Evolutionary conservation across 1,140 invertebrate genomes (phyloP).

Genomic region (Megalopta genalis): DNA sequence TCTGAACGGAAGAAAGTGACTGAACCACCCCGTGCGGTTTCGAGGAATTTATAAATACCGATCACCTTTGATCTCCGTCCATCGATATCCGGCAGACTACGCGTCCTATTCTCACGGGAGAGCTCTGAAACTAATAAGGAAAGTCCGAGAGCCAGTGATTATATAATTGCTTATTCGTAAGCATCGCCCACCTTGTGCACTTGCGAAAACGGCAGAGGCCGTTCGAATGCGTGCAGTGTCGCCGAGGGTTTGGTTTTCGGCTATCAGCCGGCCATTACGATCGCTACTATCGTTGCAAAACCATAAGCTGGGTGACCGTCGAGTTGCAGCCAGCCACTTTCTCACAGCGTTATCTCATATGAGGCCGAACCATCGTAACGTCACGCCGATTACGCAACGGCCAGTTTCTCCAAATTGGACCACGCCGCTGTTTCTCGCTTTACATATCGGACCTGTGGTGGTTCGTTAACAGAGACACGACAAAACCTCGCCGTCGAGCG

Average conservation of each 20-base stretch:
- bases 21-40: too few species aligned
- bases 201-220: background rate
- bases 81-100: background rate
- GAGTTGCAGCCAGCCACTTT: constrained; percentile 32
- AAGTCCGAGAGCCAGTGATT: background rate
- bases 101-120: background rate
- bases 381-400: constrained; percentile 37
- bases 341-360: constrained; percentile 38
- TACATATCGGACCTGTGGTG: background rate
- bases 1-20: too few species aligned
- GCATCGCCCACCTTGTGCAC: background rate
- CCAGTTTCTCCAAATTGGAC: constrained; percentile 52
- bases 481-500: background rate
- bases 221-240: background rate
- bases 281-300: background rate
- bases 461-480: background rate
- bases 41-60: too few species aligned
- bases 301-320: background rate
- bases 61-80: background rate
- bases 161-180: constrained; percentile 25
- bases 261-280: background rate
- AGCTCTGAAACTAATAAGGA: background rate
- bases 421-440: constrained; percentile 16
- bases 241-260: background rate
- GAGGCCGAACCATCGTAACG: constrained; percentile 22